phyloP scores from a whole-genome alignment of 2,797 vertebrate species.

The Coracias cyanogaster region DNA sequence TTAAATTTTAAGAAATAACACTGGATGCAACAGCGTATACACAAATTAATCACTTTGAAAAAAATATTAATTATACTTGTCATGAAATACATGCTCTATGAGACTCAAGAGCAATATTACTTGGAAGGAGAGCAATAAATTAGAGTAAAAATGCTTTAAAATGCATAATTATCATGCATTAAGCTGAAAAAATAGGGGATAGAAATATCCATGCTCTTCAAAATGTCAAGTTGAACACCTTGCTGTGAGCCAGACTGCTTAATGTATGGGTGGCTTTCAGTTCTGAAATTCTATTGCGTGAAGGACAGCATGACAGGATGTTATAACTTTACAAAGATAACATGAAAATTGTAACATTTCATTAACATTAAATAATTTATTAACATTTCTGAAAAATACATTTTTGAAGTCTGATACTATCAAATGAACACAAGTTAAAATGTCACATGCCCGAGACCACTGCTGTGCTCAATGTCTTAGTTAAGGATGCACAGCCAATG shows the following conservation, averaged over 20 bases:
- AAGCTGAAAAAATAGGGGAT: conserved; percentile 49
- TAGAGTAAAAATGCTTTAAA: conserved; percentile 67
- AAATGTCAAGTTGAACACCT: conserved; percentile 82
- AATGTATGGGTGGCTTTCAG: conserved; percentile 69
- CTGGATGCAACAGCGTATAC: not conserved
- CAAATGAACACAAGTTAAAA: conserved; percentile 66
- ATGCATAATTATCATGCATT: conserved; percentile 69
- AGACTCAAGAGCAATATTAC: conserved; percentile 7
- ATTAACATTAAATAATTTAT: conserved; percentile 74
- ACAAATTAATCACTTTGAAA: not conserved
- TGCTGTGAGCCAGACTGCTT: conserved; percentile 79
- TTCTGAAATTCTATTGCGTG: conserved; percentile 76
- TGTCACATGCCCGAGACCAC: conserved; percentile 42
- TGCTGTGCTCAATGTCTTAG: conserved; percentile 21
- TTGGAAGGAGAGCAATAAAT: conserved; percentile 50
- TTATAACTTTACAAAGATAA: conserved; percentile 70
- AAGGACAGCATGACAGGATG: conserved; percentile 73
- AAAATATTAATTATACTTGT: conserved; percentile 4
- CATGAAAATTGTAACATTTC: conserved; percentile 63
- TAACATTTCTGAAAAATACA: conserved; percentile 68
- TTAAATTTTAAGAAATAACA: not conserved
- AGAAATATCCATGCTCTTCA: conserved; percentile 68
- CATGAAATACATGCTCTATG: conserved; percentile 21
- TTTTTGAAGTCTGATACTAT: conserved; percentile 57
- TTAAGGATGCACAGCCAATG: conserved; percentile 45